These are phyloP conservation scores for Malurus splendens DNA, from an alignment of 2,797 vertebrate species.

Conservation along the genomic window DNA sequence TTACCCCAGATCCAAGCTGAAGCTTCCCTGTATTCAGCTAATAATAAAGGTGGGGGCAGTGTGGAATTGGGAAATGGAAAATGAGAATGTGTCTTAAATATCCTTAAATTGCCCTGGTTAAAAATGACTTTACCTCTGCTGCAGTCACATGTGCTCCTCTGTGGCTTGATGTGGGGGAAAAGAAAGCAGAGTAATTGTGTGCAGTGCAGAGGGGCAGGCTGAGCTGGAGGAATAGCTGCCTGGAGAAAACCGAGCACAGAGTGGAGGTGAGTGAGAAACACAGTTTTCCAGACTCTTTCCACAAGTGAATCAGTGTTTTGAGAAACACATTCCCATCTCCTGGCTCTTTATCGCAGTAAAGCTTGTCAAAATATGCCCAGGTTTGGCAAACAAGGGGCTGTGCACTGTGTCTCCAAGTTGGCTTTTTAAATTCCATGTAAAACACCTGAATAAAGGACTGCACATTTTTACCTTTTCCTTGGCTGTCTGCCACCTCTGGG, in stretches of 20 bases:
- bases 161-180: neutral
- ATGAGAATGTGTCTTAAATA: constrained; percentile 45
- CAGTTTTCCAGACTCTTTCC: neutral
- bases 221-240: constrained; percentile 11
- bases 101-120: constrained; percentile 45
- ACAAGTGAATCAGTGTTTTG: constrained; percentile 21
- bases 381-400: neutral
- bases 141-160: constrained; percentile 30
- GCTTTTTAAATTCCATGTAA: neutral
- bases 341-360: neutral
- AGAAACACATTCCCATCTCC: neutral
- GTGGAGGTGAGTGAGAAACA: neutral
- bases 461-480: neutral
- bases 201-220: constrained; percentile 13
- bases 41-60: neutral
- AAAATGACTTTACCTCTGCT: constrained; percentile 55
- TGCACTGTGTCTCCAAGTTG: neutral
- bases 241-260: neutral
- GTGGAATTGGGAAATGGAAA: constrained; percentile 36
- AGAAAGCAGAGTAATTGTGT: neutral
- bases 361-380: neutral
- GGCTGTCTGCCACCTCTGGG: neutral
- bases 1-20: constrained; percentile 23
- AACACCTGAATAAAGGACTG: neutral
- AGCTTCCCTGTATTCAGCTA: constrained; percentile 34